Base-by-base conservation (phyloP, 2,888 invertebrate genomes). In the Torymus texanus region DNA sequence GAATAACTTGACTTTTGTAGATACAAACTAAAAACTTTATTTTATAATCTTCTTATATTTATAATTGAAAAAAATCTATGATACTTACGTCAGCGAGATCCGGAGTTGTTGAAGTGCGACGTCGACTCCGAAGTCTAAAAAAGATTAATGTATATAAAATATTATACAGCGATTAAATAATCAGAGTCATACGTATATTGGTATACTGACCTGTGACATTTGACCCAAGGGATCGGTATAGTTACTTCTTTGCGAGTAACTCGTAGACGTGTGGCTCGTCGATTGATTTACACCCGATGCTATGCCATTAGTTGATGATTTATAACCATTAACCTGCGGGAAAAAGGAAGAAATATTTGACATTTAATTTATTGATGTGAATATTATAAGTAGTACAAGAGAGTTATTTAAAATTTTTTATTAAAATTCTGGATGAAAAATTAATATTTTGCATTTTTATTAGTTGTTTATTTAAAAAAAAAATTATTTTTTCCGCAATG, bases 161-260 rank as follows among this genome's bases (percentile, higher is more conserved):
- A 10, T 8, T 55, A 1, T 29, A 18, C 16, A 16, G 51, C 10
- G 13, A 51, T 53, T 29, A 71, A 14, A 56, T 55, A 50, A 56
- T 61, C 53, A 1, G n/a, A n/a, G 12, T 3, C 12, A 67, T 61
- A 41, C 10, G 8, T 41, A 41, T 53, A 24, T 8, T 2, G 12
- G 16, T n/a, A 18, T 14, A 71, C 82, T 80, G 82, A 89, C 89
- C 87, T 90, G 90, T 55, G 89, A 84, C 81, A 88, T 84, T 73
- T 89, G 90, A 74, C 87, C 86, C 61, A 90, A 83, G 62, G 88
- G 82, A 83, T 89, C 89, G 13, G 87, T 78, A 71, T 90, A 90
- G 83, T 87, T 88, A 18, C 85, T 83, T 81, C 89, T 84, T 71
- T 90, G 90, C 11, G 82, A 74, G 80, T 90, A 90, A 77, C 84